Evolutionary conservation across 2,888 invertebrate species (phyloP).

Genomic region (Cephus spinipes): DNA sequence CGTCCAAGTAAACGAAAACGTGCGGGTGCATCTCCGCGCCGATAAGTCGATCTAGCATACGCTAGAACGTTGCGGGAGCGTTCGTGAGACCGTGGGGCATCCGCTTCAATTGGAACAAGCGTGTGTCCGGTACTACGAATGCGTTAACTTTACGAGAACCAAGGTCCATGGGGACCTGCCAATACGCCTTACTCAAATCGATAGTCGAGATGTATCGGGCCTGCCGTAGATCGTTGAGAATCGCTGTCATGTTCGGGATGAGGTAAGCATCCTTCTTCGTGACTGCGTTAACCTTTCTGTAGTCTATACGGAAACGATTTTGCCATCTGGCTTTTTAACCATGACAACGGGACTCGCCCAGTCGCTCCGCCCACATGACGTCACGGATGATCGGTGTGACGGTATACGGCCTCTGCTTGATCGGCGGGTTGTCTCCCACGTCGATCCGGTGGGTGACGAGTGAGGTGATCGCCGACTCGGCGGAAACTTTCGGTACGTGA

Average conservation of each 20-base stretch:
- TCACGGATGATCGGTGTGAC: too few species aligned
- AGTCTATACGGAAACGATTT: conserved; percentile 10
- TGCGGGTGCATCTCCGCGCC: too few species aligned
- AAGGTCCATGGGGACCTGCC: conserved; percentile 40
- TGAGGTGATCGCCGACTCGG: too few species aligned
- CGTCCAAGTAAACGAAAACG: too few species aligned
- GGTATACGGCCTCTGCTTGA: too few species aligned
- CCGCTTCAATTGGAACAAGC: conserved; percentile 44
- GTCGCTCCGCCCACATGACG: too few species aligned
- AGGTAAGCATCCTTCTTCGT: conserved; percentile 22
- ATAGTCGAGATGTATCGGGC: conserved; percentile 47
- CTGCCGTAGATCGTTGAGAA: conserved; percentile 41
- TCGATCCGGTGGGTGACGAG: too few species aligned
- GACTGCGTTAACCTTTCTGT: conserved; percentile 13
- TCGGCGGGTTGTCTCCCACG: too few species aligned
- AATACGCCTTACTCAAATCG: conserved; percentile 47
- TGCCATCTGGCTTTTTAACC: background rate
- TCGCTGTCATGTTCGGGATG: conserved; percentile 43
- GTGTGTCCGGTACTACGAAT: conserved; percentile 45
- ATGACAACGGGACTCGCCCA: conserved; percentile 16
- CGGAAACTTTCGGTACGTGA: too few species aligned
- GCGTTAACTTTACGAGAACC: conserved; percentile 41
- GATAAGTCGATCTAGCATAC: conserved; percentile 37
- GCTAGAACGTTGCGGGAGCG: conserved; percentile 37
- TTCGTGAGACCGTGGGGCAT: conserved; percentile 21